A percentile compares a stretch with the other conserved stretches of the same genome.
These are phyloP conservation scores for Lumbricus terrestris DNA, from an alignment of 2,888 invertebrate species.

Conservation along the genomic window DNA sequence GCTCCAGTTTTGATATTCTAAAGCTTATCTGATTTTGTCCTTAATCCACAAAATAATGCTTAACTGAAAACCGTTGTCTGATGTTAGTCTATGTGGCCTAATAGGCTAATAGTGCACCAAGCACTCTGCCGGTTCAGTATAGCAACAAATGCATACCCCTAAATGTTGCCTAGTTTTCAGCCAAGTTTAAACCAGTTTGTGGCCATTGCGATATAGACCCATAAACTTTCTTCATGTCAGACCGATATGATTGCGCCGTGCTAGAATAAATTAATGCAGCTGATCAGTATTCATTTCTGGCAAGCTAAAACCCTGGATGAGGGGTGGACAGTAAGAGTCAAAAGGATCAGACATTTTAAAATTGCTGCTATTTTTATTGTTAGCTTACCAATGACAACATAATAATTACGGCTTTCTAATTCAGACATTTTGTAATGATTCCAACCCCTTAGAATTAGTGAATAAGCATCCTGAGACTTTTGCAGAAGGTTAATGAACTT, in stretches of 20 bases:
- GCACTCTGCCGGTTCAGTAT: background rate
- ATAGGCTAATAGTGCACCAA: background rate
- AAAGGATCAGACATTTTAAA: background rate
- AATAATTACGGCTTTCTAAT: background rate
- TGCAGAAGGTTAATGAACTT: background rate
- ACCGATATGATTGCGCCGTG: background rate
- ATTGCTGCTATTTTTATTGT: background rate
- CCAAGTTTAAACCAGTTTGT: background rate
- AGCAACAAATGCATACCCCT: background rate
- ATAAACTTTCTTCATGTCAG: background rate
- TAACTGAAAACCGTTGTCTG: background rate
- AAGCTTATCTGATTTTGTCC: background rate
- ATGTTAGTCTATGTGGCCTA: background rate
- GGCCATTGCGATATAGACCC: background rate
- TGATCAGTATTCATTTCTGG: background rate
- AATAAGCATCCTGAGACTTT: background rate
- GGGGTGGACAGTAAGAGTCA: background rate
- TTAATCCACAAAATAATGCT: no score
- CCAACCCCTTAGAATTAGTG: background rate
- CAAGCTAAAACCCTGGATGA: background rate
- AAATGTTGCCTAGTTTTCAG: background rate
- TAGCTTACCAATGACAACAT: background rate
- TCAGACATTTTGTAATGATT: background rate
- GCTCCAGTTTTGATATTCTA: background rate
- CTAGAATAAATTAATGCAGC: background rate